Percentiles rank a stretch among this genome's conserved stretches.
Conservation (phyloP, 2,113 vertebrate genomes). For the Petaurus breviceps region DNA sequence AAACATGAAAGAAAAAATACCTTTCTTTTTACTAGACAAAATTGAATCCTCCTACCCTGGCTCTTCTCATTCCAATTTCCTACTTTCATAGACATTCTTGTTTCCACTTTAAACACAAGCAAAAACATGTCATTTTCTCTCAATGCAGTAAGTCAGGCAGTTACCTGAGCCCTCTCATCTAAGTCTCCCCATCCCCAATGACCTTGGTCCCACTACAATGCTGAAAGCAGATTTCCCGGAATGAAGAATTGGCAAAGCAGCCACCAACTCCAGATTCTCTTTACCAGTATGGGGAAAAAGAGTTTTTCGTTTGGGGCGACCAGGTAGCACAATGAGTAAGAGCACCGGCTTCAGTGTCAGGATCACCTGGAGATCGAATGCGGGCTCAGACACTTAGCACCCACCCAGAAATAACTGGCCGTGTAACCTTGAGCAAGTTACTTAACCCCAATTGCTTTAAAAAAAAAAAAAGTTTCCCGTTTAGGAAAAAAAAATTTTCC, state of each 20-base stretch:
- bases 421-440: too few relatives aligned
- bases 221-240: slow-evolving; percentile 61
- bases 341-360: too few relatives aligned
- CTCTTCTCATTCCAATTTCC: background rate
- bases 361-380: too few relatives aligned
- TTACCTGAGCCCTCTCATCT: background rate
- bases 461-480: too few relatives aligned
- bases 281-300: slow-evolving; percentile 60
- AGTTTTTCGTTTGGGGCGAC: too few relatives aligned
- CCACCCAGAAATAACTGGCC: too few relatives aligned
- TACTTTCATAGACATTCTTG: background rate
- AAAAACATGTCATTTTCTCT: background rate
- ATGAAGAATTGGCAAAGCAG: background rate
- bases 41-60: background rate
- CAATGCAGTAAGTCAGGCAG: slow-evolving; percentile 17
- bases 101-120: background rate
- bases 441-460: too few relatives aligned
- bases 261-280: background rate
- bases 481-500: too few relatives aligned
- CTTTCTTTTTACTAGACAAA: background rate
- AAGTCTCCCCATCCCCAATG: background rate
- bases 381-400: too few relatives aligned
- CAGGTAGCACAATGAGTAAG: too few relatives aligned
- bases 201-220: slow-evolving; percentile 58
- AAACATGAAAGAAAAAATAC: background rate